phyloP scores from a whole-genome alignment of 2,888 invertebrate species.

The Abrostola triplasia region DNA sequence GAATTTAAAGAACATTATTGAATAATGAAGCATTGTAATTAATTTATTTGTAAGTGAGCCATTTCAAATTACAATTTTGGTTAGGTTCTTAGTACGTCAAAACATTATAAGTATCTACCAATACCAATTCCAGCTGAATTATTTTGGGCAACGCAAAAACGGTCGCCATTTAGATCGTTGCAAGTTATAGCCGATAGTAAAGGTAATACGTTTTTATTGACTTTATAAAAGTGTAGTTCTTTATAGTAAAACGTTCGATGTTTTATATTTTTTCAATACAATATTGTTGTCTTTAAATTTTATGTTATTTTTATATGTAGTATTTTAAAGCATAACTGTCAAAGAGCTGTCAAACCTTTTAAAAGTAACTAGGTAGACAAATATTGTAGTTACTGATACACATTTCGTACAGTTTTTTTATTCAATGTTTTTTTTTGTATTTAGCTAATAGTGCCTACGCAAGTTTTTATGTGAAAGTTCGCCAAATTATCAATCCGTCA shows the following conservation, averaged over 20 bases:
- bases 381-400: no score
- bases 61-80: no score
- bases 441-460: no score
- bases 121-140: no score
- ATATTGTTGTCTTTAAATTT: not conserved
- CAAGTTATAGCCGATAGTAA: not conserved
- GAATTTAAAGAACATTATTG: not conserved
- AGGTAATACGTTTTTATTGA: conserved; percentile 1
- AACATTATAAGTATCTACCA: no score
- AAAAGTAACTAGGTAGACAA: no score
- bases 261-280: not conserved
- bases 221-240: not conserved
- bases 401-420: no score
- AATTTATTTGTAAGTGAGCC: no score
- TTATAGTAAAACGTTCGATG: not conserved
- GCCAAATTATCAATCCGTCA: conserved; percentile 43
- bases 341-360: no score
- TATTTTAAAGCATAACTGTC: no score
- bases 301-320: not conserved
- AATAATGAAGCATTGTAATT: not conserved
- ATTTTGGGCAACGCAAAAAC: not conserved
- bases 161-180: not conserved
- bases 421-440: no score
- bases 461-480: not conserved
- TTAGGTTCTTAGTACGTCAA: no score